These are phyloP conservation scores for Molossus alvarezi DNA, from an alignment of 2,797 vertebrate species.

Conservation along the genomic window DNA sequence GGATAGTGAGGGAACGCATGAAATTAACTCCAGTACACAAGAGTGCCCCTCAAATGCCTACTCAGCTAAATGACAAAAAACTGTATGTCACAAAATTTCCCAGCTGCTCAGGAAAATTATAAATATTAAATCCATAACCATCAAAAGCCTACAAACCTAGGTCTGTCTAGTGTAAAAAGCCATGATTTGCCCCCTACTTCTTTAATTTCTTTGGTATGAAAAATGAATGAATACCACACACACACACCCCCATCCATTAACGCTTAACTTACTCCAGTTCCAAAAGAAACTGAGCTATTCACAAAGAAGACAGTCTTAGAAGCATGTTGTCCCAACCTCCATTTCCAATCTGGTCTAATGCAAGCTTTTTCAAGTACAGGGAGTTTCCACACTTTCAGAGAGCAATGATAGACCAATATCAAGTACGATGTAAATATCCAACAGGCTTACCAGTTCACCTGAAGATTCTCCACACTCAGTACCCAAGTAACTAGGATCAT, in stretches of 20 bases:
- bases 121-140: not conserved
- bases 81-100: not conserved
- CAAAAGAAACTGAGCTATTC: not conserved
- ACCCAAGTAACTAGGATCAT: not conserved
- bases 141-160: conserved; percentile 33
- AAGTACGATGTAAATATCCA: not conserved
- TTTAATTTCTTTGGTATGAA: not conserved
- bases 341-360: conserved; percentile 31
- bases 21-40: conserved; percentile 35
- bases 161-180: not conserved
- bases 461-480: conserved; percentile 51
- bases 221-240: conserved; percentile 23
- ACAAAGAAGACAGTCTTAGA: conserved; percentile 32
- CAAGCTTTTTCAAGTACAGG: not conserved
- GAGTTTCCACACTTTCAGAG: not conserved
- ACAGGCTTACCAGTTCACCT: not conserved
- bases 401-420: not conserved
- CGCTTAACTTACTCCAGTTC: not conserved
- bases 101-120: not conserved
- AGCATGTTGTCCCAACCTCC: not conserved
- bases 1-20: not conserved
- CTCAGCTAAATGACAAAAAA: conserved; percentile 41
- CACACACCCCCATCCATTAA: not conserved
- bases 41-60: conserved; percentile 38
- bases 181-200: not conserved